Percentiles rank a stretch among this genome's conserved stretches.
These are phyloP conservation scores for Alectoris magna DNA, from an alignment of 2,797 vertebrate genomes.

Conservation along the genomic window DNA sequence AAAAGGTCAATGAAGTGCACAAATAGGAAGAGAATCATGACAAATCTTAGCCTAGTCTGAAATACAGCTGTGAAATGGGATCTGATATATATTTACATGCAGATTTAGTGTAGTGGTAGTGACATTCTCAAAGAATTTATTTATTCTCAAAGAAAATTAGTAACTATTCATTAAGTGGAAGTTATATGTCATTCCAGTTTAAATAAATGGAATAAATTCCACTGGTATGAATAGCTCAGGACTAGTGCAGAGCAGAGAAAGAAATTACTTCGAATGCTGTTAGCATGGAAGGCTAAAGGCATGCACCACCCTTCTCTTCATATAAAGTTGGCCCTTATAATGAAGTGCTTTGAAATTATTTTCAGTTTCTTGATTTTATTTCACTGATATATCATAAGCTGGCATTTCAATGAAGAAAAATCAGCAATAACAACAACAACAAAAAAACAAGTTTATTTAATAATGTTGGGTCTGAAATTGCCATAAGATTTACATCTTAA, in stretches of 20 bases:
- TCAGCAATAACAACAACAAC: neutral
- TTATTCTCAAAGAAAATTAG: neutral
- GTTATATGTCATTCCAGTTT: neutral
- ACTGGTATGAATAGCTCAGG: neutral
- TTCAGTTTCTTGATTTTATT: neutral
- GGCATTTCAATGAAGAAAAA: neutral
- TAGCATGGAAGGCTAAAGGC: rapidly evolving
- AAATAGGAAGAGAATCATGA: neutral
- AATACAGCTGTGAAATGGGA: neutral
- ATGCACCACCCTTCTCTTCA: neutral
- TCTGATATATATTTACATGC: neutral
- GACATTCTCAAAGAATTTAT: neutral
- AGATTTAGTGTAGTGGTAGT: neutral
- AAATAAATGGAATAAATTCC: neutral
- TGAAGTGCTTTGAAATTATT: neutral
- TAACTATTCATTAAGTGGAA: neutral
- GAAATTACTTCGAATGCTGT: neutral
- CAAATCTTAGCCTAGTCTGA: neutral
- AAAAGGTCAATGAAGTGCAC: neutral
- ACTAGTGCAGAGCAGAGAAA: neutral
- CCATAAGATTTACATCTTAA: neutral
- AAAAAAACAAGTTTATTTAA: neutral
- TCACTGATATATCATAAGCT: neutral
- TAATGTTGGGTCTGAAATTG: neutral
- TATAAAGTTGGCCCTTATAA: neutral